These are phyloP conservation scores for Drosophila mauritiana DNA, from an alignment of 1,140 invertebrate species.

Conservation along the genomic window DNA sequence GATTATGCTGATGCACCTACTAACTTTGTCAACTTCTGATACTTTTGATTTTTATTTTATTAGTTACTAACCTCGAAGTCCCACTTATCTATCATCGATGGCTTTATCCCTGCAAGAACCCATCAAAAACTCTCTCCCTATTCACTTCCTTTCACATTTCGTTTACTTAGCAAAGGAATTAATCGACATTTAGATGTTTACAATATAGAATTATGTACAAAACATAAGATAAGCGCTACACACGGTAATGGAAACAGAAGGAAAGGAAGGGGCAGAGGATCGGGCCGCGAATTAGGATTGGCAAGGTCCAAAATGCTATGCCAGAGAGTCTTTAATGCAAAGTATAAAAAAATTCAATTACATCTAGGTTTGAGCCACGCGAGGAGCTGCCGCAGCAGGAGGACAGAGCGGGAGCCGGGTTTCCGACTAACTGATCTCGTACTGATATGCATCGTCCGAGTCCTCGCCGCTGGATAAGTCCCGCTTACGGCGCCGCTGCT, in stretches of 20 bases:
- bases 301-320: slow-evolving; percentile 10
- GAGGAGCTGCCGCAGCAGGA: slow-evolving; percentile 24
- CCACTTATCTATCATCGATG: no score
- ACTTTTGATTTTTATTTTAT: no score
- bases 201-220: slow-evolving; percentile 40
- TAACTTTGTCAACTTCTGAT: no score
- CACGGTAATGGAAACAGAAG: not conserved
- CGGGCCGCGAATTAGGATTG: not conserved
- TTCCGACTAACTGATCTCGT: slow-evolving; percentile 68
- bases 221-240: slow-evolving; percentile 22
- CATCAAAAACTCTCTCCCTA: not conserved
- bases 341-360: slow-evolving; percentile 44
- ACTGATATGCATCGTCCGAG: slow-evolving; percentile 78
- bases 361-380: slow-evolving; percentile 52
- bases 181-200: slow-evolving; percentile 27
- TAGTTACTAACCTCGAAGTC: no score
- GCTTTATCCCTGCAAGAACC: not conserved
- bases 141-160: slow-evolving; percentile 19
- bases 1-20: no score
- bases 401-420: not conserved
- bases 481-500: slow-evolving; percentile 70
- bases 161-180: slow-evolving; percentile 41
- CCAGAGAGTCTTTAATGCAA: slow-evolving; percentile 41
- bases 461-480: slow-evolving; percentile 81
- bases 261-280: slow-evolving; percentile 2